Percentiles rank a stretch among this genome's conserved stretches.
phyloP scores from a whole-genome alignment of 2,797 vertebrate genomes.

The Australoheros facetus region DNA sequence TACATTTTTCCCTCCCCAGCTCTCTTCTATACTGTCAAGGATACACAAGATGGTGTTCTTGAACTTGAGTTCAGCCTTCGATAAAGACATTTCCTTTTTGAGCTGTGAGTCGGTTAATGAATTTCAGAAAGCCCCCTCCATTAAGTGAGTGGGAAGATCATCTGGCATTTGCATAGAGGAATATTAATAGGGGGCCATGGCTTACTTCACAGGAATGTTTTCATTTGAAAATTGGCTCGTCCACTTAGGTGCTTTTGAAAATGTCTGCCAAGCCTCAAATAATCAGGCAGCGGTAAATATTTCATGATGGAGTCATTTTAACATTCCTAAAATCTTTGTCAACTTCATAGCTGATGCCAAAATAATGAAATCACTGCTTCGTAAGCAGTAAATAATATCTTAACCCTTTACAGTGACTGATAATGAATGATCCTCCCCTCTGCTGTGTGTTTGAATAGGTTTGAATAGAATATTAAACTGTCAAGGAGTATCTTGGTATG shows the following conservation, averaged over 20 bases:
- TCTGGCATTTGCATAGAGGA: conserved; percentile 64
- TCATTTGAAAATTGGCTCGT: conserved; percentile 66
- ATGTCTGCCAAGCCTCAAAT: conserved; percentile 69
- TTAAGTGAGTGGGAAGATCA: conserved; percentile 70
- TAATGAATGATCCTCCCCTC: neutral
- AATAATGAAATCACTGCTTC: conserved; percentile 51
- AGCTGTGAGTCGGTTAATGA: conserved; percentile 47
- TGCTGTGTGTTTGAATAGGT: conserved; percentile 5
- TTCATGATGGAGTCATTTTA: conserved; percentile 61
- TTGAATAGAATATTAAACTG: conserved; percentile 14
- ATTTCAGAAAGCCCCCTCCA: conserved; percentile 38
- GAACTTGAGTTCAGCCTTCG: conserved; percentile 27
- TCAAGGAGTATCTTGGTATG: conserved; percentile 21
- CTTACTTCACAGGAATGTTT: conserved; percentile 62
- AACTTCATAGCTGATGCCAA: conserved; percentile 44
- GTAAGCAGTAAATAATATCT: conserved; percentile 43
- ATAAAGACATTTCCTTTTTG: conserved; percentile 44
- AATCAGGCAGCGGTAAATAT: conserved; percentile 75
- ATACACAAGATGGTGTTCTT: conserved; percentile 27
- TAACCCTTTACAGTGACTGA: neutral
- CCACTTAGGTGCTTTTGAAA: conserved; percentile 67
- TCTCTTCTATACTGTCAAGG: conserved; percentile 1
- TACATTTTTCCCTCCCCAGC: neutral
- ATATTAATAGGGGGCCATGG: conserved; percentile 62
- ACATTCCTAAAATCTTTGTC: conserved; percentile 57